Conservation (phyloP, 2,797 vertebrate species). For the Melanogrammus aeglefinus region DNA sequence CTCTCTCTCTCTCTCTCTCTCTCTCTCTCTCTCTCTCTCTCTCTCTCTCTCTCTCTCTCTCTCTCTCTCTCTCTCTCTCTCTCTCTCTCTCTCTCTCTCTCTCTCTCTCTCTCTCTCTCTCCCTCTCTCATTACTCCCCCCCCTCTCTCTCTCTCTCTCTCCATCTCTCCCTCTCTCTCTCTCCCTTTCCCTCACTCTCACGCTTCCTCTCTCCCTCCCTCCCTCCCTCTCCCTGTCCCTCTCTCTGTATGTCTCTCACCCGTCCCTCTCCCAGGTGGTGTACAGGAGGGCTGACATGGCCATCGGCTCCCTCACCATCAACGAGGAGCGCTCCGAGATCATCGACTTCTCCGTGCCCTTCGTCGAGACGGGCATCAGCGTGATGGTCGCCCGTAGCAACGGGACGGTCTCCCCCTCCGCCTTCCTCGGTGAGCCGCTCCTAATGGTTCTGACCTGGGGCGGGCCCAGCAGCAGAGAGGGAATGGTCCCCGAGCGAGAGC, state of each 20-base stretch:
- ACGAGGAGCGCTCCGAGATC: conserved; percentile 88
- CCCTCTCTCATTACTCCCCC: background rate
- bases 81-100: background rate
- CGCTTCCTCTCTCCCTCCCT: background rate
- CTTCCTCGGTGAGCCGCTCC: conserved; percentile 76
- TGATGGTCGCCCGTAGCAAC: conserved; percentile 92
- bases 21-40: background rate
- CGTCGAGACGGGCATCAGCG: conserved; percentile 72
- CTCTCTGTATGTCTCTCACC: background rate
- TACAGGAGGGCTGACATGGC: conserved; percentile 89
- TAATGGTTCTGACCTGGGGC: background rate
- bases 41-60: conserved; percentile 5
- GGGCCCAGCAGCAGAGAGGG: no score
- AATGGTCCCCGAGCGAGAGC: no score
- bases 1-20: no score
- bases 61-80: conserved; percentile 1
- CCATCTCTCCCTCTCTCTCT: background rate
- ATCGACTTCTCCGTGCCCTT: conserved; percentile 88
- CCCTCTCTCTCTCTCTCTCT: background rate
- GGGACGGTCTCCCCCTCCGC: conserved; percentile 91
- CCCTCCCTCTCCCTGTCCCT: background rate
- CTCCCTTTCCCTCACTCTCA: background rate
- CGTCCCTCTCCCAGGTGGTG: conserved; percentile 74
- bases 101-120: background rate
- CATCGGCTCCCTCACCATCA: conserved; percentile 90